Base-by-base conservation (phyloP, 2,888 invertebrate species). In the Acanthosepion lycidas region DNA sequence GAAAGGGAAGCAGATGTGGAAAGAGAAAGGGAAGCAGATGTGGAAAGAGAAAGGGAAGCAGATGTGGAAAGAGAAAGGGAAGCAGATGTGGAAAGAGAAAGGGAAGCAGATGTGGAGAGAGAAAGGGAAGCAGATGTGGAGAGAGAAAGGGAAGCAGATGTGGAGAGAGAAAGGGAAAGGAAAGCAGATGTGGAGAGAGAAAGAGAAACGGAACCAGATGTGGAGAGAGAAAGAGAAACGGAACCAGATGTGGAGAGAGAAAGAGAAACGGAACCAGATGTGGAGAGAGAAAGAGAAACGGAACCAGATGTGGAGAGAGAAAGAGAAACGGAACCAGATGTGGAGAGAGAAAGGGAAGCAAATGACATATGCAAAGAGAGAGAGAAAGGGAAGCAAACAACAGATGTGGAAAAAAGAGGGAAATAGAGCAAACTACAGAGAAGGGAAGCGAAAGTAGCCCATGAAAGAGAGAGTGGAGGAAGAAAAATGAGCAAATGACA, bases 191-290 rank as follows among this genome's bases (percentile, higher is more conserved):
- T 1, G 8, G 18, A n/a, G n/a, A 8, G 18, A 9, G 18, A n/a
- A 15, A n/a, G 12, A 5, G 0, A 4, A 2, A 78, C 4, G 9
- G n/a, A 9, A n/a, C 6, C 12, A 8, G 4, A n/a, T 9, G n/a
- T 8, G 5, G 9, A 78, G n/a, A 78, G 28, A 78, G 15, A n/a
- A 78, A 15, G 2, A 3, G 42, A 4, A n/a, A 78, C 12, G 15
- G n/a, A 0, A n/a, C 0, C 0, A 78, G 55, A 55, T 15, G 18
- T 4, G 20, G 15, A 55, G 20, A 78, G 12, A n/a, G 18, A n/a
- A 9, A 78, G 9, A 12, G 78, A 5, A 78, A 78, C 15, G n/a
- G n/a, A n/a, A n/a, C n/a, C 42, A 42, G 28, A n/a, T 18, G 33
- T 33, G 33, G n/a, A 78, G n/a, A 28, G 55, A 78, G 4, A 8